A percentile compares a stretch with the other conserved stretches of the same genome.
Evolutionary conservation across 2,888 invertebrate genomes (phyloP).

Genomic region (Volucella inanis): DNA sequence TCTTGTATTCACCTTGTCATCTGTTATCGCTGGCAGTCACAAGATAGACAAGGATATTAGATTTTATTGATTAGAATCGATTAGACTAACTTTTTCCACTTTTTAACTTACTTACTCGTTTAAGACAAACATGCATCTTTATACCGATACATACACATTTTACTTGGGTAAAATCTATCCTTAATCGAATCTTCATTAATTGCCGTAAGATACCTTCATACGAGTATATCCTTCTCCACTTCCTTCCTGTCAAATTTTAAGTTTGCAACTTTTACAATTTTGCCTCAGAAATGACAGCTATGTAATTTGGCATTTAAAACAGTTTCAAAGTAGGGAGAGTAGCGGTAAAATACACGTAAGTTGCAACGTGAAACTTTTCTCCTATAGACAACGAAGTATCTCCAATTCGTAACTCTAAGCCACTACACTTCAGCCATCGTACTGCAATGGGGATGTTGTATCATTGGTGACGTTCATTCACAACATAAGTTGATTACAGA

Average conservation of each 20-base stretch:
- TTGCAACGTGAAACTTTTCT: conserved; percentile 19
- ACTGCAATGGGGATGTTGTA: conserved; percentile 15
- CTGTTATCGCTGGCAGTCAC: no score
- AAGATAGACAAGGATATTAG: no score
- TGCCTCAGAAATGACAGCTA: conserved; percentile 2
- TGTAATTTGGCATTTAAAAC: conserved; percentile 15
- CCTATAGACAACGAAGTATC: neutral
- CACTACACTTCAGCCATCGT: no score
- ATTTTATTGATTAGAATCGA: no score
- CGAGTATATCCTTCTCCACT: neutral
- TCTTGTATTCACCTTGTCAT: no score
- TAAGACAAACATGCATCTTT: no score
- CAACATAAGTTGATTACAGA: neutral
- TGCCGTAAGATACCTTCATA: neutral
- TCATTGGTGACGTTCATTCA: conserved; percentile 13
- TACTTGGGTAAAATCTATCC: neutral
- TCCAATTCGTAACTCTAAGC: no score
- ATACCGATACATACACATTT: no score
- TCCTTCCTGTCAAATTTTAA: conserved; percentile 14
- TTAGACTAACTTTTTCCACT: no score
- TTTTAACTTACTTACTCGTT: no score
- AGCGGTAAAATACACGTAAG: neutral
- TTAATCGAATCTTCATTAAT: conserved; percentile 14
- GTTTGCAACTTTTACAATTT: conserved; percentile 26
- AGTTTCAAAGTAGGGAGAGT: neutral